Evolutionary conservation across 2,797 vertebrate species (phyloP), one percentile per base, ranked within the genome.

Genomic region (Sparus aurata): DNA sequence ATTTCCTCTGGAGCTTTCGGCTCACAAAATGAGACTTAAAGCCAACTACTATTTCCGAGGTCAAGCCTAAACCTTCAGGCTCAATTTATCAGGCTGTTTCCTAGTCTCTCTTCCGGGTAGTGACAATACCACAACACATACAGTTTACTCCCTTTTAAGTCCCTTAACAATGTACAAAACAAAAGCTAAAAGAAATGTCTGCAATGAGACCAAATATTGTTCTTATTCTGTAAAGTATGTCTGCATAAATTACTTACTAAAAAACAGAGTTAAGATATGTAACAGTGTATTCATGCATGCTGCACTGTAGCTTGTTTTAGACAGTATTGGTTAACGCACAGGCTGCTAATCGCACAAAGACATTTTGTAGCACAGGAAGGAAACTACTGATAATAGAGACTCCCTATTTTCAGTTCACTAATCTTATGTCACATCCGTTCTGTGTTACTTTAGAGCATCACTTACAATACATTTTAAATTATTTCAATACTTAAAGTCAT

Each of bases 291-390:
- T 22, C 4, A 1, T 67, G 30, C 45, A 20, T 45, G 20, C 12
- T 6, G 20, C 45, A 22, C 25, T 59, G 30, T 8, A 62, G 34
- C n/a, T 47, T 47, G 20, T 52, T 25, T 13, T 67, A 4, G 53
- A 59, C 22, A 20, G 10, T 45, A 12, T 47, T 25, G 9, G 13
- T 75, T 49, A 12, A 6, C n/a, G 45, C 0, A 12, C 43, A 45
- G 9, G 17, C 47, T 23, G 22, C 22, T 34, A 12, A 6, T 30
- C 13, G 0, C 12, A 12, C 20, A 18, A 8, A 49, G 3, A 27
- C 41, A 47, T 0, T 20, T 54, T 18, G 10, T 50, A 2, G 12
- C 3, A 65, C 15, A 82, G 59, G 63, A 65, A 75, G 80, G 63
- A 82, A 75, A 61, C 3, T 22, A 1, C 3, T 20, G 5, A 30